A percentile compares a stretch with the other conserved stretches of the same genome.
Conservation (phyloP, 2,113 vertebrate species). For the Pachycephala philippinensis region DNA sequence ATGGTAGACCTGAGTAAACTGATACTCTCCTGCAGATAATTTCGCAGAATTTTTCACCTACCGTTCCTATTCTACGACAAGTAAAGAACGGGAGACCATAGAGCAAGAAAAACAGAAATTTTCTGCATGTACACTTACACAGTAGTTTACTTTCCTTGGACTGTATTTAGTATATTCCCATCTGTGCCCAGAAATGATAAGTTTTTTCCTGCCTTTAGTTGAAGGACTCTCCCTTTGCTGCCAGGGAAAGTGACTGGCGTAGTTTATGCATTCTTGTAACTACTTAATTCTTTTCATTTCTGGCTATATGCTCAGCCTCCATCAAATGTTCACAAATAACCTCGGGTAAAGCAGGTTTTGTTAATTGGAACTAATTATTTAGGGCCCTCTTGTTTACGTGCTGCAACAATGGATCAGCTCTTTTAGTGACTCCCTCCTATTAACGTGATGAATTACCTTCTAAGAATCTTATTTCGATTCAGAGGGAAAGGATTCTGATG, state of each 20-base stretch:
- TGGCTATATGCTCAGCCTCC: neutral
- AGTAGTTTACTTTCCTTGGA: neutral
- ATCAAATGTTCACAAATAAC: neutral
- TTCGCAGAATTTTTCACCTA: neutral
- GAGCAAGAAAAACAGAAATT: neutral
- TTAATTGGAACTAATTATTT: neutral
- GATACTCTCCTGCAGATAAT: neutral
- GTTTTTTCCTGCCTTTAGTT: neutral
- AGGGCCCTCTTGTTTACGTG: neutral
- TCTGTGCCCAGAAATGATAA: neutral
- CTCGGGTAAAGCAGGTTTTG: neutral
- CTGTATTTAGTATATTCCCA: neutral
- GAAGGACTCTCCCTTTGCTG: neutral
- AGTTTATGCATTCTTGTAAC: neutral
- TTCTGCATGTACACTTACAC: accelerated
- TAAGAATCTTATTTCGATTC: neutral
- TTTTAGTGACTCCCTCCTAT: neutral
- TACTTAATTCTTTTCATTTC: neutral
- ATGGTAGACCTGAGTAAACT: neutral
- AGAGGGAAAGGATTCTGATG: neutral
- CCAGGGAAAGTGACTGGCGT: neutral
- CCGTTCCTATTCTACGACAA: neutral
- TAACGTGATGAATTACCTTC: neutral
- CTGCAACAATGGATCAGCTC: neutral
- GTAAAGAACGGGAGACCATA: neutral